These are phyloP conservation scores for Pseudorectes ferrugineus DNA, from an alignment of 2,113 vertebrate genomes.

Conservation along the genomic window DNA sequence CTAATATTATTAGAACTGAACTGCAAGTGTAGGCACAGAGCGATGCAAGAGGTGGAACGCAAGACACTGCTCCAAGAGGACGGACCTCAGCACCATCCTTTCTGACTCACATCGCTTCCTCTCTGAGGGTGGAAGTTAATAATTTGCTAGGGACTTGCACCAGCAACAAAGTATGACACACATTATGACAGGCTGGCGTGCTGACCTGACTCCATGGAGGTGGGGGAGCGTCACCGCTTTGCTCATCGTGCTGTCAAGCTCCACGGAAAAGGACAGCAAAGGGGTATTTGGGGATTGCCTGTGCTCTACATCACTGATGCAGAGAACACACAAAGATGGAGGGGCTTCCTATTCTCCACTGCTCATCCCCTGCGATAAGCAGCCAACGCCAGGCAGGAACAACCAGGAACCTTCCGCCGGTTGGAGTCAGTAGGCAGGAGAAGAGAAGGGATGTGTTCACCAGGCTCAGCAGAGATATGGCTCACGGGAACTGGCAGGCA, in stretches of 20 bases:
- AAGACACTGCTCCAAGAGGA: background rate
- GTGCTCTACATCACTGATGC: background rate
- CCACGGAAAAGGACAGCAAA: background rate
- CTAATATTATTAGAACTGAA: constrained; percentile 8
- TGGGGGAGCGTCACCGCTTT: background rate
- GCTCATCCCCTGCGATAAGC: background rate
- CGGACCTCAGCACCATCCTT: background rate
- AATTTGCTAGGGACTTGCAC: background rate
- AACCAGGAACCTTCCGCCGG: background rate
- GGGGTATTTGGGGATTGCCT: background rate
- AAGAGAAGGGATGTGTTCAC: background rate
- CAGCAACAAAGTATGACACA: background rate
- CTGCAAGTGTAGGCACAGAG: constrained; percentile 6
- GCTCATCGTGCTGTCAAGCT: background rate
- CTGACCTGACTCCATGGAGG: background rate
- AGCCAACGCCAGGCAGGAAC: background rate
- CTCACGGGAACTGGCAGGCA: background rate
- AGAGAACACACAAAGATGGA: background rate
- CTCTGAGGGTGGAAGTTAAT: background rate
- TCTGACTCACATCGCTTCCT: constrained; percentile 20
- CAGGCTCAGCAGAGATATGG: background rate
- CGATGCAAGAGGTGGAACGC: background rate
- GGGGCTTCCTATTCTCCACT: background rate
- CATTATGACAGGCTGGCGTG: background rate
- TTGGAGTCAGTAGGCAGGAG: background rate